Evolutionary conservation across 2,797 vertebrate genomes (phyloP), one percentile per base, ranked within the genome.

Genomic region (Gymnoscopelus braueri): DNA sequence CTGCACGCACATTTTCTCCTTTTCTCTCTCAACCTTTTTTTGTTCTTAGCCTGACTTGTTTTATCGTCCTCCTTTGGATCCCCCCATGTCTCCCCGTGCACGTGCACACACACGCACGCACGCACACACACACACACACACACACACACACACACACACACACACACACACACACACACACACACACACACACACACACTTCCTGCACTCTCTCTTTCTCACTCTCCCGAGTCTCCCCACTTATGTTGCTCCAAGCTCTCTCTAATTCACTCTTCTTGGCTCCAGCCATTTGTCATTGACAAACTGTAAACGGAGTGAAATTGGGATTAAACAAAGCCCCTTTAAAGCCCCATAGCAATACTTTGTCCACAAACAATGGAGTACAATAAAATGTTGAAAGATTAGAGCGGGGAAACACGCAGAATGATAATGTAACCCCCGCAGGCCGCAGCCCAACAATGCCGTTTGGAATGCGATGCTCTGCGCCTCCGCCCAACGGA

Each of bases 201-300:
- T 44, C 39, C 8, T 44, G 19, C 19, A 19, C 39, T 8, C 47
- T 61, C 57, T 68, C 62, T 19, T 19, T 54, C 54, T 56, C 54
- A 9, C 12, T 64, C 23, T 65, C 63, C 66, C 52, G 24, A 9
- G 4, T 64, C 23, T 65, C 63, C 66, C 52, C 44, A 44, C 39
- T 44, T 44, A 44, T 44, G 6, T 57, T 23, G 68, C 69, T 70
- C 3, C 51, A 67, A 80, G 79, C 67, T 74, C 58, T 72, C 64
- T 39, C 53, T 35, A 60, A 66, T 72, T 71, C 52, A 60, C 26
- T 56, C 52, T 48, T 60, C 15, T 49, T 11, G 47, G 65, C n/a
- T n/a, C 8, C 15, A 23, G 59, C 39, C 35, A 13, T 14, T 24
- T 48, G 51, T 61, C 15, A 55, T 78, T 69, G 62, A 52, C 15